Conservation (phyloP, 2,888 invertebrate genomes). For the Hofmannophila pseudospretella region DNA sequence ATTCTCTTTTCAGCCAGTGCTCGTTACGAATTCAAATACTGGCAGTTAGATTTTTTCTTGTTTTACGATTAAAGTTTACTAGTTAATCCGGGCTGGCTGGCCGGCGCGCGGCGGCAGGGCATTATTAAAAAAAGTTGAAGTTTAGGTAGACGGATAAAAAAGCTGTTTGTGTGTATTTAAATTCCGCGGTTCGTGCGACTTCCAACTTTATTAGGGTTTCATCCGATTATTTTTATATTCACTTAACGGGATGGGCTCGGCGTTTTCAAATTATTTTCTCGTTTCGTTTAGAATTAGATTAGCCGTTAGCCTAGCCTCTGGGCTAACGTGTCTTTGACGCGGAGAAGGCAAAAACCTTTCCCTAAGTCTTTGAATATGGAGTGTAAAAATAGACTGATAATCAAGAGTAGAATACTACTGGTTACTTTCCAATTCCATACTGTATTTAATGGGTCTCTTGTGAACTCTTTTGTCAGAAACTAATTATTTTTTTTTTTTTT, state of each 20-base stretch:
- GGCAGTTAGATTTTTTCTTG: conserved; percentile 28
- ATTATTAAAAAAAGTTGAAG: conserved; percentile 67
- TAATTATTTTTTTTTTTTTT: too few species aligned
- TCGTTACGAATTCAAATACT: conserved; percentile 36
- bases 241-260: conserved; percentile 3
- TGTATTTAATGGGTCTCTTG: too few species aligned
- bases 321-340: conserved; percentile 9
- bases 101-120: conserved; percentile 27
- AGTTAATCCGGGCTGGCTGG: conserved; percentile 41
- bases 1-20: conserved; percentile 19
- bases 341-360: too few species aligned
- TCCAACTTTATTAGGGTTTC: conserved; percentile 15
- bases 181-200: conserved; percentile 16
- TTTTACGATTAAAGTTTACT: conserved; percentile 49
- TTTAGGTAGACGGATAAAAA: conserved; percentile 41
- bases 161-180: conserved; percentile 38
- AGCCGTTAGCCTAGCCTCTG: too few species aligned
- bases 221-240: conserved; percentile 8
- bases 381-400: too few species aligned
- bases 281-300: conserved; percentile 3
- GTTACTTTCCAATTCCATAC: too few species aligned
- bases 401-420: too few species aligned
- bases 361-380: too few species aligned
- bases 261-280: conserved; percentile 8
- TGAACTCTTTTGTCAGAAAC: too few species aligned